Conservation (phyloP, 2,888 invertebrate species). For the Zygothrica quintamaculata region DNA sequence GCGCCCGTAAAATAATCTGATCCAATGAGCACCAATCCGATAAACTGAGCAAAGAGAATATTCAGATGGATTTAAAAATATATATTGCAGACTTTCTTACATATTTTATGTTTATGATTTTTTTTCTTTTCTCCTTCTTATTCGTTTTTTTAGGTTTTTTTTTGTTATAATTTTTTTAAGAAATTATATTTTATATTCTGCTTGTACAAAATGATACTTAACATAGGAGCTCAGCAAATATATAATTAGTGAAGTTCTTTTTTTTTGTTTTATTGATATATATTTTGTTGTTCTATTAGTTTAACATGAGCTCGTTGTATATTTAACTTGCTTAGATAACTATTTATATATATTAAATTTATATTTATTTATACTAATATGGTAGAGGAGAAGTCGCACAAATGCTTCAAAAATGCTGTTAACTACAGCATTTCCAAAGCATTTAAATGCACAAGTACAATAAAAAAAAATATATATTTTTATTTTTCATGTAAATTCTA, state of each 20-base stretch:
- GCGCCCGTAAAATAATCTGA: slow-evolving; percentile 32
- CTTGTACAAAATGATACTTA: slow-evolving; percentile 66
- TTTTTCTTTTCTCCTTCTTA: no score
- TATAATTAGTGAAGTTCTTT: slow-evolving; percentile 9
- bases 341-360: slow-evolving; percentile 46
- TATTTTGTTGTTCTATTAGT: slow-evolving; percentile 34
- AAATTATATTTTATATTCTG: slow-evolving; percentile 51
- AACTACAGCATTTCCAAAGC: slow-evolving; percentile 62
- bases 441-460: slow-evolving; percentile 49
- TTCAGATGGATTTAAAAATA: slow-evolving; percentile 51
- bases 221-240: slow-evolving; percentile 30
- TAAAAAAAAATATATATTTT: slow-evolving; percentile 1
- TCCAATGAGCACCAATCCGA: slow-evolving; percentile 40
- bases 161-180: slow-evolving; percentile 23
- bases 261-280: slow-evolving; percentile 41
- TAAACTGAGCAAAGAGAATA: slow-evolving; percentile 1
- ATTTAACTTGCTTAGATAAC: slow-evolving; percentile 53
- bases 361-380: slow-evolving; percentile 22
- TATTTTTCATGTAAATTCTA: slow-evolving; percentile 67
- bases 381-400: slow-evolving; percentile 21
- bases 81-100: slow-evolving; percentile 51
- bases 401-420: slow-evolving; percentile 64
- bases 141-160: slow-evolving; percentile 3
- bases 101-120: slow-evolving; percentile 25
- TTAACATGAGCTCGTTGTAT: slow-evolving; percentile 59